Conservation (phyloP, 2,797 vertebrate genomes). For the Xiphophorus birchmanni region DNA sequence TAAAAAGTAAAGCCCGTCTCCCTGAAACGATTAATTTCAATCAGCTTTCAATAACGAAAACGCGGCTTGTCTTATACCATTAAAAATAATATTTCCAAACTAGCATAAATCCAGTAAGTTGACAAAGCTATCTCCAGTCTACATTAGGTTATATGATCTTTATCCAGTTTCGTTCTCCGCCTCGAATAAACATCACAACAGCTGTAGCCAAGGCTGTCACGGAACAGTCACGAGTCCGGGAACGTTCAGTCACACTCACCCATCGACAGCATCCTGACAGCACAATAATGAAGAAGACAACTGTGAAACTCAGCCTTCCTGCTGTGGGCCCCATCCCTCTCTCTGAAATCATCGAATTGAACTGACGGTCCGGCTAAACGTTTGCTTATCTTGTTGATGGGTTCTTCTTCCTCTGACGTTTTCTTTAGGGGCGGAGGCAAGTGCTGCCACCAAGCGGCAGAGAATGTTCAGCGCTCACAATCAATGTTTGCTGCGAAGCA, state of each 20-base stretch:
- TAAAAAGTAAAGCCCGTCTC: background rate
- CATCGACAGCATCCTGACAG: slow-evolving; percentile 54
- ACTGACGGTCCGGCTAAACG: slow-evolving; percentile 44
- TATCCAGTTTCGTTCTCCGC: slow-evolving; percentile 29
- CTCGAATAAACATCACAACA: slow-evolving; percentile 30
- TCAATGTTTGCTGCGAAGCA: background rate
- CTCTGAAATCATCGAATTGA: background rate
- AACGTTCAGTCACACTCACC: slow-evolving; percentile 65
- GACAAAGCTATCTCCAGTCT: background rate
- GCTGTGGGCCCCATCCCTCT: slow-evolving; percentile 52
- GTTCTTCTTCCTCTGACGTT: slow-evolving; percentile 50
- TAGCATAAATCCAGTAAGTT: background rate
- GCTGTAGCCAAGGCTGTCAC: slow-evolving; percentile 57
- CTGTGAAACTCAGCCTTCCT: slow-evolving; percentile 1
- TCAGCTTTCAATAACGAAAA: background rate
- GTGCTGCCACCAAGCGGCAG: slow-evolving; percentile 45
- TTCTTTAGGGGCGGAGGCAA: slow-evolving; percentile 39
- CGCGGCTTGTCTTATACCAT: background rate
- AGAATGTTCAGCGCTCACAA: background rate
- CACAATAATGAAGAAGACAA: slow-evolving; percentile 48
- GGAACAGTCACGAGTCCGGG: slow-evolving; percentile 30
- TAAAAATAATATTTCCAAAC: background rate
- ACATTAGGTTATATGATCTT: background rate
- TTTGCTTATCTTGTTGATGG: slow-evolving; percentile 49
- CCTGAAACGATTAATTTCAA: background rate